Base-by-base conservation (phyloP, 2,797 vertebrate genomes). In the Myotis daubentonii region DNA sequence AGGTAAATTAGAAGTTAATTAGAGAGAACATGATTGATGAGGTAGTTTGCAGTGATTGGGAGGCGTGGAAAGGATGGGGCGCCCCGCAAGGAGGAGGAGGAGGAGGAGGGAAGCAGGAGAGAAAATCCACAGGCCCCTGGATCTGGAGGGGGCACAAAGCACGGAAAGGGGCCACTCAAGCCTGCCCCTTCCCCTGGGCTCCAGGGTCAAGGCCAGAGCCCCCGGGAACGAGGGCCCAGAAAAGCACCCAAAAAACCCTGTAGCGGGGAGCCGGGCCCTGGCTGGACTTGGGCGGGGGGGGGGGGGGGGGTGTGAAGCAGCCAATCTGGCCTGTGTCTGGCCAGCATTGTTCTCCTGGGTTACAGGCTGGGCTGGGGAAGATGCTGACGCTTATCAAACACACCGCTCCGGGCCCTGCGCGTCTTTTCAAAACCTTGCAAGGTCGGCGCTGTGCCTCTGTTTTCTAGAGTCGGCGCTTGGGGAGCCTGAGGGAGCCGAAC, bases 1-100 rank as follows among this genome's bases (percentile, higher is more conserved):
- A 98, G 98, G 97, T 97, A 98, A 98, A 98, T 98, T 97, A 98
- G 98, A 97, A 98, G 97, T 98, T 98, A 98, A 98, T 98, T 98
- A 98, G 97, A 97, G 95, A 95, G 97, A 98, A 96, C 97, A 83
- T 98, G 98, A 98, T 98, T 96, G 98, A 98, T 98, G 98, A 98
- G 97, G 97, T 49, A 3, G 97, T 92, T 93, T 87, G 95, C 93
- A 0, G 66, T 78, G 96, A 94, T 94, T 97, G 96, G 97, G 91
- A 97, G 96, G 95, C 38, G 12, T 97, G 97, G 94, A 95, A 94
- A 97, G 94, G 94, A 87, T 65, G 93, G 93, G 94, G 93, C 75
- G 92, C 75, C 89, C 60, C 9, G 55, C 51, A 4, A 5, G n/a
- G 92, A 91, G 87, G 55, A 0, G 25, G 44, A 0, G 25, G 44